Percentiles rank a stretch among this genome's conserved stretches.
Evolutionary conservation across 2,888 invertebrate genomes (phyloP).

Genomic region (Spodoptera picta): DNA sequence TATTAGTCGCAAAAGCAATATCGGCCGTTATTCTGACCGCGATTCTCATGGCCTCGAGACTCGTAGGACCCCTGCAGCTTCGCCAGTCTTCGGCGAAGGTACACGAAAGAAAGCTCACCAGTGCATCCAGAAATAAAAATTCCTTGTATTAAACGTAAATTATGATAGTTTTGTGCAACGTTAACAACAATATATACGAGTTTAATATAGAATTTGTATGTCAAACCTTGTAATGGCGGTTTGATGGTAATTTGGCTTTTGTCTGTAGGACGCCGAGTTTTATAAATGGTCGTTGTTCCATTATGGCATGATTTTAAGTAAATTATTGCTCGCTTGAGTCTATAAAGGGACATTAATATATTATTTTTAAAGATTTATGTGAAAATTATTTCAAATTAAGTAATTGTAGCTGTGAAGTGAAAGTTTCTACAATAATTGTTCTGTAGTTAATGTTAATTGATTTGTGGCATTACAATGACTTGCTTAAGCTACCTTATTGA

Average conservation of each 20-base stretch:
- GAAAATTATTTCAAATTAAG: background rate
- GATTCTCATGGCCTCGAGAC: conserved; percentile 57
- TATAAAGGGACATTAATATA: conserved; percentile 23
- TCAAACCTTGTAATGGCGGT: conserved; percentile 44
- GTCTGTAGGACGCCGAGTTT: conserved; percentile 31
- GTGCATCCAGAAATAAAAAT: conserved; percentile 55
- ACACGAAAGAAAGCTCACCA: conserved; percentile 61
- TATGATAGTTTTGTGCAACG: conserved; percentile 53
- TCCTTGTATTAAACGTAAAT: conserved; percentile 32
- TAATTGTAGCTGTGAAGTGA: too few relatives aligned
- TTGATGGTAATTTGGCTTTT: conserved; percentile 51
- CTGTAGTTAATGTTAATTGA: too few relatives aligned
- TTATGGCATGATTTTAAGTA: conserved; percentile 32
- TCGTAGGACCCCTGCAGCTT: conserved; percentile 68
- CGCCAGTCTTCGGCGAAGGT: conserved; percentile 66
- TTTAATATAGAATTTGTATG: conserved; percentile 39
- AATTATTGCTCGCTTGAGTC: conserved; percentile 30
- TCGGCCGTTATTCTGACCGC: conserved; percentile 15
- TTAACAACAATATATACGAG: conserved; percentile 31
- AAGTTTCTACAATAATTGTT: too few relatives aligned
- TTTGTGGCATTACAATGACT: too few relatives aligned
- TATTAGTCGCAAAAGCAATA: background rate
- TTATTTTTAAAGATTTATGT: conserved; percentile 5
- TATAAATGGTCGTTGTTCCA: conserved; percentile 35
- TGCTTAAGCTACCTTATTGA: too few relatives aligned